Evolutionary conservation across 2,888 invertebrate genomes (phyloP), one percentile per base, ranked within the genome.

Genomic region (Morpho achilles): DNA sequence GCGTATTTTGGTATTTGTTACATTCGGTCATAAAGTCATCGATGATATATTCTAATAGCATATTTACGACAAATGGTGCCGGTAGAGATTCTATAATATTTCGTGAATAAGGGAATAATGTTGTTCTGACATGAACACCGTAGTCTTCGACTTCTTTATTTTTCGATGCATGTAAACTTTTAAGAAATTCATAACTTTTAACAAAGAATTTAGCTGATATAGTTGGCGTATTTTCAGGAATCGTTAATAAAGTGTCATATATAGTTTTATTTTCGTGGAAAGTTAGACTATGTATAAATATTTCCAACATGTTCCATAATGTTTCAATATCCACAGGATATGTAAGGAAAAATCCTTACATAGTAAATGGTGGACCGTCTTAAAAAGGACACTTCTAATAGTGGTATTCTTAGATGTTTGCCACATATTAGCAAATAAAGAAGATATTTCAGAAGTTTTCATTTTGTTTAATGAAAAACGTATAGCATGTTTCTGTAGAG

Each of bases 401-500:
- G 76, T 77, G n/a, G 71, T 64, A 63, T 84, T 84, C 69, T 82
- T 80, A 10, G 76, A 72, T 4, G 67, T 62, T 51, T 75, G 73
- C 83, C 85, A 84, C 43, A 77, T 67, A 56, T 74, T 66, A 7
- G 68, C 65, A 59, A 84, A 78, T 58, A 77, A 64, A 60, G 69
- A 61, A 67, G 73, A 73, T 7, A 80, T 59, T 48, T 75, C 73
- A 9, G 72, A 66, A 8, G 70, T 65, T 54, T 75, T 68, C 22
- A 84, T 65, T 62, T 79, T 82, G 7, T 53, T 59, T 59, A 78
- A 79, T 39, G 80, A 79, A 43, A 82, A 61, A 43, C 83, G 75
- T 50, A 85, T 78, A 0, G 79, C 82, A 64, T 84, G 84, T 65
- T 86, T 86, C 65, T 85, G 85, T 43, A 86, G 60, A 6, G 85